These are phyloP conservation scores for Harpagifer antarcticus DNA, from an alignment of 2,797 vertebrate species.

Conservation along the genomic window DNA sequence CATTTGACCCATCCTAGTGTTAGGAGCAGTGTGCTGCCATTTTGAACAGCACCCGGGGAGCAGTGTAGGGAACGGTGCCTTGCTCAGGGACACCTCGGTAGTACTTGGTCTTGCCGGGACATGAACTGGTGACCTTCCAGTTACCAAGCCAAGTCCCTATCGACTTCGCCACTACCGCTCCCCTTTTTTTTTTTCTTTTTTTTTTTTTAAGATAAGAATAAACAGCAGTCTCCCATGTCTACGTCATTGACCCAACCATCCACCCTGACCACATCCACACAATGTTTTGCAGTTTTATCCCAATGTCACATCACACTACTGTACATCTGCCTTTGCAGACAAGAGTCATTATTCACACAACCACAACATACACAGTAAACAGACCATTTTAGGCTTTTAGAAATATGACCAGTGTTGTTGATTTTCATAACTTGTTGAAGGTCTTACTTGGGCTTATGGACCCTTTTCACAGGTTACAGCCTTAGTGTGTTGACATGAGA, in stretches of 20 bases:
- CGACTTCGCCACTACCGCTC: no score
- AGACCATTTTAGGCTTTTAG: neutral
- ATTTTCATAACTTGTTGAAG: constrained; percentile 11
- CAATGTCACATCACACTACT: constrained; percentile 14
- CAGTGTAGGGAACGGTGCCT: no score
- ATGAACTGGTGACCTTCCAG: no score
- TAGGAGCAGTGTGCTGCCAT: no score
- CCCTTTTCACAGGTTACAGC: neutral
- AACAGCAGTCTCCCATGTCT: constrained; percentile 9
- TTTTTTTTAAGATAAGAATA: no score
- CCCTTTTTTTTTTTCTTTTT: no score
- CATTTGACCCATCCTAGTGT: no score
- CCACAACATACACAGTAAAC: constrained; percentile 7
- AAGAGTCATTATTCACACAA: neutral
- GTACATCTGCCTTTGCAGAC: neutral
- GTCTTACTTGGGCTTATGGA: neutral
- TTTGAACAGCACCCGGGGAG: no score
- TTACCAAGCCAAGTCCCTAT: no score
- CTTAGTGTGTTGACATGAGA: no score
- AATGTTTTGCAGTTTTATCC: constrained; percentile 10
- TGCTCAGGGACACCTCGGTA: no score
- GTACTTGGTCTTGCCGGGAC: no score
- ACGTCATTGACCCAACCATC: constrained; percentile 4
- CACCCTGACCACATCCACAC: constrained; percentile 4
- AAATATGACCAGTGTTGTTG: neutral